These are phyloP conservation scores for Erithacus rubecula DNA, from an alignment of 2,797 vertebrate genomes.

Conservation along the genomic window DNA sequence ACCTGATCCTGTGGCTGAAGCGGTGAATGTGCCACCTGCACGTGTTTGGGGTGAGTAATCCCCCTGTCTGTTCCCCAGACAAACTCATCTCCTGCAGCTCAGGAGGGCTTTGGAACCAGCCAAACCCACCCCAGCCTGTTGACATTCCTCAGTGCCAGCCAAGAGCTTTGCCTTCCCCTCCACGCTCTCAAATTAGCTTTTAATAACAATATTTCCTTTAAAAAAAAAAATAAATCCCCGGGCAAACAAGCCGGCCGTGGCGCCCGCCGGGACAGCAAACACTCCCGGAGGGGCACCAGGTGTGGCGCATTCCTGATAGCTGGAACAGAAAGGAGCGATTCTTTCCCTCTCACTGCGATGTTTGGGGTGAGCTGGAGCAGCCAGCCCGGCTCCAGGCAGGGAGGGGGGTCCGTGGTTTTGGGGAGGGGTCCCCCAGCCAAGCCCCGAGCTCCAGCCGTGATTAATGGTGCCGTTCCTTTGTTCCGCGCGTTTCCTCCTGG, in stretches of 20 bases:
- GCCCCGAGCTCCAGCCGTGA: neutral
- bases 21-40: neutral
- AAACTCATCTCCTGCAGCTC: neutral
- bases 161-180: neutral
- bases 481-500: neutral
- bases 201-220: neutral
- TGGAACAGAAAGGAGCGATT: conserved; percentile 1
- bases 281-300: conserved; percentile 13
- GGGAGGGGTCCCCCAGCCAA: neutral
- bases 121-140: neutral
- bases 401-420: neutral
- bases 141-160: neutral
- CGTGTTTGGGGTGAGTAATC: neutral
- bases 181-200: neutral
- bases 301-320: conserved; percentile 26
- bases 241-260: conserved; percentile 11
- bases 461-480: neutral
- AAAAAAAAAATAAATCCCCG: neutral
- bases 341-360: neutral
- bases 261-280: conserved; percentile 1
- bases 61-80: neutral
- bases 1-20: fast-evolving
- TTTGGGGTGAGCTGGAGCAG: neutral
- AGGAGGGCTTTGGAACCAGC: fast-evolving
- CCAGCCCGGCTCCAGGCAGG: neutral